A percentile compares a stretch with the other conserved stretches of the same genome.
These are phyloP conservation scores for Morpho achilles DNA, from an alignment of 2,888 invertebrate genomes.

Conservation along the genomic window DNA sequence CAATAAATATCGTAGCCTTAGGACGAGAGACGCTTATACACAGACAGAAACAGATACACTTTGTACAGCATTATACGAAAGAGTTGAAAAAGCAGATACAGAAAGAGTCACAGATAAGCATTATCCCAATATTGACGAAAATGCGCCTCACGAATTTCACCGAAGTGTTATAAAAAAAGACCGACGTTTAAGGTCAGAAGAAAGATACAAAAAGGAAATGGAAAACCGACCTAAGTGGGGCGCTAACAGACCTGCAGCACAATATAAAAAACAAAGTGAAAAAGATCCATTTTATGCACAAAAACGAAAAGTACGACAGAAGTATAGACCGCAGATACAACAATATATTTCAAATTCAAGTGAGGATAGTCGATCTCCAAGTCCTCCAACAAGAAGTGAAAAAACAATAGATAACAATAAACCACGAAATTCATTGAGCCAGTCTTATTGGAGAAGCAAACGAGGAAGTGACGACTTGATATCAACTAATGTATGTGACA, in stretches of 20 bases:
- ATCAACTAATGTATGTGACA: slow-evolving; percentile 46
- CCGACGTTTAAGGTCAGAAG: slow-evolving; percentile 73
- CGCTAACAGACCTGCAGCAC: slow-evolving; percentile 86
- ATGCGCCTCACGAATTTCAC: slow-evolving; percentile 68
- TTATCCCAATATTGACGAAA: slow-evolving; percentile 70
- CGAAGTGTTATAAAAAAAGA: slow-evolving; percentile 75
- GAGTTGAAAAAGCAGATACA: slow-evolving; percentile 53
- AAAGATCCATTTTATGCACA: slow-evolving; percentile 91
- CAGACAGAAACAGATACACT: slow-evolving; percentile 79
- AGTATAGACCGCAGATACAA: slow-evolving; percentile 79
- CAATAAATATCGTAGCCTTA: slow-evolving; percentile 67
- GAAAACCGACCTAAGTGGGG: slow-evolving; percentile 87
- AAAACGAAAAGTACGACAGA: slow-evolving; percentile 82
- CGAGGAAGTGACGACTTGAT: slow-evolving; percentile 63
- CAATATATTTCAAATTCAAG: slow-evolving; percentile 80
- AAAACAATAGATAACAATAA: slow-evolving; percentile 58
- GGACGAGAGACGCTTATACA: slow-evolving; percentile 82
- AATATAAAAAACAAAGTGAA: slow-evolving; percentile 93
- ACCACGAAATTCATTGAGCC: slow-evolving; percentile 68
- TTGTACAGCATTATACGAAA: slow-evolving; percentile 49
- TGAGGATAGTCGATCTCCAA: slow-evolving; percentile 80
- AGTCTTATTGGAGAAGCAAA: slow-evolving; percentile 74
- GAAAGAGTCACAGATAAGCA: slow-evolving; percentile 74
- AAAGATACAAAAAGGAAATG: slow-evolving; percentile 76
- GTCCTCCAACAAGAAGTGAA: slow-evolving; percentile 67